A percentile compares a stretch with the other conserved stretches of the same genome.
Conservation (phyloP, 2,797 vertebrate species). For the Rhadinocentrus ornatus region DNA sequence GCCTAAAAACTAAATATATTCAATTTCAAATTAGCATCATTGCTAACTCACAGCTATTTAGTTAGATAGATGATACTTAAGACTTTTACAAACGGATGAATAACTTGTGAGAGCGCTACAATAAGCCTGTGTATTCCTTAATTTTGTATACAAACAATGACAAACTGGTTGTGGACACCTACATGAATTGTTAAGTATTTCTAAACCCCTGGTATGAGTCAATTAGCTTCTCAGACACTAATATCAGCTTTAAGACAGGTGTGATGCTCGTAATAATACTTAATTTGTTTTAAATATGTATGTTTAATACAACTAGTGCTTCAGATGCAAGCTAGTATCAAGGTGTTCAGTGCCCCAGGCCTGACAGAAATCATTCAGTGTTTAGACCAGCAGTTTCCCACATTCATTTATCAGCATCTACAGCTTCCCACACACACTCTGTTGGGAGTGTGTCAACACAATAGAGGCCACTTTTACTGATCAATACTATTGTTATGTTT, state of each 20-base stretch:
- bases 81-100: too few species aligned
- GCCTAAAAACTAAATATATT: too few species aligned
- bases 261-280: neutral
- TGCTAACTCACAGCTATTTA: too few species aligned
- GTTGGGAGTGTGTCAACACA: conserved; percentile 71
- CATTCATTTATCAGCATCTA: conserved; percentile 61
- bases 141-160: neutral
- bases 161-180: neutral
- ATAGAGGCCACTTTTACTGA: conserved; percentile 64
- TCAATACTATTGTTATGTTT: conserved; percentile 74
- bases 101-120: too few species aligned
- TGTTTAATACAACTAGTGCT: neutral
- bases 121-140: too few species aligned
- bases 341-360: neutral
- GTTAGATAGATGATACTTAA: too few species aligned
- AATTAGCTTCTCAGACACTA: neutral
- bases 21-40: too few species aligned
- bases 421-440: conserved; percentile 62
- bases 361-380: conserved; percentile 28
- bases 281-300: conserved; percentile 1
- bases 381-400: conserved; percentile 35
- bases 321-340: neutral
- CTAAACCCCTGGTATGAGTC: neutral
- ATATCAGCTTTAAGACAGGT: neutral
- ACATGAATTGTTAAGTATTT: neutral